These are phyloP conservation scores for Narcine bancroftii DNA, from an alignment of 2,113 vertebrate species.

Conservation along the genomic window DNA sequence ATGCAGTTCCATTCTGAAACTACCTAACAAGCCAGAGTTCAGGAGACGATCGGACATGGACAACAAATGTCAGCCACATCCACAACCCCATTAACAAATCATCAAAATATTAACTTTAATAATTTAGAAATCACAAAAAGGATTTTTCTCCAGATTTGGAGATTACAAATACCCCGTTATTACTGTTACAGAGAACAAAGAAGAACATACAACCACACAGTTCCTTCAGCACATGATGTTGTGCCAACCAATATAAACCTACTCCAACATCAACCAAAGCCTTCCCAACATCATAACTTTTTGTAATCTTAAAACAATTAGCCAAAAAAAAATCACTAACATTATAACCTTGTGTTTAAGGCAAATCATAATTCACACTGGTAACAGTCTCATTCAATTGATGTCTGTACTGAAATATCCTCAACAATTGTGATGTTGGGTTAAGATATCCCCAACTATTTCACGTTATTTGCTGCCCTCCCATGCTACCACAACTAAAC, in stretches of 20 bases:
- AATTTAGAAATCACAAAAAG: neutral
- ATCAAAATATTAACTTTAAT: neutral
- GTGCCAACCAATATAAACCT: no score
- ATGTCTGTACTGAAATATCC: neutral
- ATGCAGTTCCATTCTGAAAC: no score
- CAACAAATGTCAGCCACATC: no score
- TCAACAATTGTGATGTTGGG: neutral
- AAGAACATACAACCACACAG: no score
- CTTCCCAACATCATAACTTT: no score
- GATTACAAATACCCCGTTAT: neutral
- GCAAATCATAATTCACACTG: neutral
- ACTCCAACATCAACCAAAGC: no score
- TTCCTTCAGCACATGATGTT: no score
- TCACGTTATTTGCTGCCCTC: neutral
- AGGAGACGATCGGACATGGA: no score
- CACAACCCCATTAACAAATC: neutral
- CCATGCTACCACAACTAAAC: neutral
- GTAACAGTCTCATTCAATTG: neutral
- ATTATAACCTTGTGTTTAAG: neutral
- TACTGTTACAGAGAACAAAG: neutral
- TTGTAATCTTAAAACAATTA: neutral
- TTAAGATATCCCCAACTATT: neutral
- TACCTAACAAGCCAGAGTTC: no score
- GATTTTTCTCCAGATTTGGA: neutral
- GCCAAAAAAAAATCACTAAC: neutral